A percentile compares a stretch with the other conserved stretches of the same genome.
These are phyloP conservation scores for Anolis carolinensis DNA, from an alignment of 2,113 vertebrate species.

Conservation along the genomic window DNA sequence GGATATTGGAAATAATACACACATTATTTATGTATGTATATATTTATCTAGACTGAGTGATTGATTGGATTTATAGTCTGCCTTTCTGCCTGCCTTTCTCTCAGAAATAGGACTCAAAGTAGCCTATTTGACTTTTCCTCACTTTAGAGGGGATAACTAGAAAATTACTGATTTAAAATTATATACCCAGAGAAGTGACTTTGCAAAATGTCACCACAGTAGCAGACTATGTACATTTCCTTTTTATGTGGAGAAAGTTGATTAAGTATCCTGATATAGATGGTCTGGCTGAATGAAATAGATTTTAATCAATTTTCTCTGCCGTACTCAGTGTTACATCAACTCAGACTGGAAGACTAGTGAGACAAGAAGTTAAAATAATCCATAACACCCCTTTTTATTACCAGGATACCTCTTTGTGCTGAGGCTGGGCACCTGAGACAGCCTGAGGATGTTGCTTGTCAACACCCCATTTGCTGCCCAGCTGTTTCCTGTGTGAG, in stretches of 20 bases:
- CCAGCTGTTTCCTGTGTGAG: too few relatives aligned
- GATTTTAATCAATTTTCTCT: background rate
- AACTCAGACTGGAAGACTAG: too few relatives aligned
- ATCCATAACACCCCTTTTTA: too few relatives aligned
- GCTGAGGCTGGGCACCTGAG: too few relatives aligned
- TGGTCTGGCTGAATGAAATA: background rate
- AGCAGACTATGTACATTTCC: accelerated
- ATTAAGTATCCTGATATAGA: background rate
- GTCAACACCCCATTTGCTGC: too few relatives aligned
- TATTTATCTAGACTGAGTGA: too few relatives aligned
- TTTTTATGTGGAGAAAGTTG: background rate
- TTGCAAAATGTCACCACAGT: accelerated
- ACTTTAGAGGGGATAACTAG: background rate
- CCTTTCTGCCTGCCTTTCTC: background rate
- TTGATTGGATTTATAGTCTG: too few relatives aligned
- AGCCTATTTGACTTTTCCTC: background rate
- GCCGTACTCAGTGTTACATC: too few relatives aligned
- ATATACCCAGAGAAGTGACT: background rate
- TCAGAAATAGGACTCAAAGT: background rate
- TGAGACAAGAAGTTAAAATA: too few relatives aligned
- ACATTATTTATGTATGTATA: background rate
- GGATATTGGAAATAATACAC: background rate
- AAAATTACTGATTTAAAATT: background rate
- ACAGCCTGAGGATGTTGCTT: too few relatives aligned
- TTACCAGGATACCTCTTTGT: too few relatives aligned